Evolutionary conservation across 2,888 invertebrate species (phyloP).

Genomic region (Crocallis elinguaria): DNA sequence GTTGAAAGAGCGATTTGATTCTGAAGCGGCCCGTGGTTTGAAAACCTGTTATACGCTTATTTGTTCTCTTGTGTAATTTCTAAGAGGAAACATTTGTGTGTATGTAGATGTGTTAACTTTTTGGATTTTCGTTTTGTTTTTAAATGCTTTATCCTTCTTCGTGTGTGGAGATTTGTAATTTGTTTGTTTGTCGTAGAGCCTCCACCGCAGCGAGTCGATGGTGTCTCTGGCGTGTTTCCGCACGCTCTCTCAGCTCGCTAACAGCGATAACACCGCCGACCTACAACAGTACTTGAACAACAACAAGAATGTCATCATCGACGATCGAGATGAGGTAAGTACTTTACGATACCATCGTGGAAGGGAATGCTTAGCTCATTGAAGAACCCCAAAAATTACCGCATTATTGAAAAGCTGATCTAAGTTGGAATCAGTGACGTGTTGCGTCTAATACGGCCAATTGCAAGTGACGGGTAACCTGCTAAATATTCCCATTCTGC

Average conservation of each 20-base stretch:
- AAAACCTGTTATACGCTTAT: slow-evolving; percentile 13
- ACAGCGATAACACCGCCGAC: slow-evolving; percentile 91
- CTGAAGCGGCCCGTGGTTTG: not conserved
- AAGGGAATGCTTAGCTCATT: too few species aligned
- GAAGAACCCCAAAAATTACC: too few species aligned
- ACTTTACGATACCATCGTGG: too few species aligned
- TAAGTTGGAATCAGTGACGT: too few species aligned
- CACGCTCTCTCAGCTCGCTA: slow-evolving; percentile 91
- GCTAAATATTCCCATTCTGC: too few species aligned
- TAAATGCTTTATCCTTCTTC: slow-evolving; percentile 1
- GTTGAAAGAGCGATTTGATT: not conserved
- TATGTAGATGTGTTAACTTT: slow-evolving; percentile 19
- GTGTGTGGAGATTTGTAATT: slow-evolving; percentile 4
- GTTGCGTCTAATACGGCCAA: too few species aligned
- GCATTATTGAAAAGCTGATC: too few species aligned
- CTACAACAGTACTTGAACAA: slow-evolving; percentile 93
- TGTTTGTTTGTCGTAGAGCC: slow-evolving; percentile 85
- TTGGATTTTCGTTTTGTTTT: slow-evolving; percentile 1
- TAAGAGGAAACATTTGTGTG: slow-evolving; percentile 6
- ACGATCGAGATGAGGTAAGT: slow-evolving; percentile 94
- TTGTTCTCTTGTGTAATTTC: slow-evolving; percentile 2
- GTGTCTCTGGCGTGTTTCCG: slow-evolving; percentile 93
- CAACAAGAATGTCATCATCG: slow-evolving; percentile 92
- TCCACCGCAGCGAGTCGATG: slow-evolving; percentile 96
- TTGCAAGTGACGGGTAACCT: too few species aligned